These are phyloP conservation scores for Salticus scenicus DNA, from an alignment of 2,888 invertebrate species.

Conservation along the genomic window DNA sequence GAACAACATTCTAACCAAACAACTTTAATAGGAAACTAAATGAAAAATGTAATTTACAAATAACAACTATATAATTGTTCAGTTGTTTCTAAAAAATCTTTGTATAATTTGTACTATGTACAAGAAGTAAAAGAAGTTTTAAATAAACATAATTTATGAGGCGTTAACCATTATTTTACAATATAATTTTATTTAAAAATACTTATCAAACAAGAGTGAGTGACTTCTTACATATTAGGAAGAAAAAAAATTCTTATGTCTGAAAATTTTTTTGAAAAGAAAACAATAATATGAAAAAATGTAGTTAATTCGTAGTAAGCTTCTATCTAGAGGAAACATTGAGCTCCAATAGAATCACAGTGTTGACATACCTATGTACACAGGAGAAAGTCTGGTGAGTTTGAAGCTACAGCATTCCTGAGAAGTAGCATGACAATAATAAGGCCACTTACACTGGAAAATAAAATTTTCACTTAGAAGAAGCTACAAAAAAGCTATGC, in stretches of 20 bases:
- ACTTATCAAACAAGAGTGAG: no score
- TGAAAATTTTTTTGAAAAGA: background rate
- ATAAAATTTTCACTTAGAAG: background rate
- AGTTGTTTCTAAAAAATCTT: no score
- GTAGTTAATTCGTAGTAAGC: slow-evolving; percentile 43
- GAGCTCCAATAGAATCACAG: slow-evolving; percentile 65
- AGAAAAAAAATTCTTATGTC: background rate
- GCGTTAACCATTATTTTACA: no score
- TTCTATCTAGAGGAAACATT: slow-evolving; percentile 40
- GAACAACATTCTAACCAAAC: no score
- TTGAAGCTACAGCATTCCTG: slow-evolving; percentile 61
- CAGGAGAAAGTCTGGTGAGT: slow-evolving; percentile 21
- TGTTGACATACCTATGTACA: slow-evolving; percentile 55
- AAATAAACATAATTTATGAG: no score
- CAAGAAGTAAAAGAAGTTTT: no score
- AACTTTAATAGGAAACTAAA: no score
- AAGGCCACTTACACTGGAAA: slow-evolving; percentile 68
- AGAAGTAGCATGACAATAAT: slow-evolving; percentile 65
- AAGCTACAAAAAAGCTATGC: background rate
- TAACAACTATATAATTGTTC: no score
- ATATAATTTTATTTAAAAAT: no score
- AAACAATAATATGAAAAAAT: background rate
- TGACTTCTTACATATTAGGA: background rate
- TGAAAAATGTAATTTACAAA: no score
- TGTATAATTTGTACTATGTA: no score